Evolutionary conservation across 2,797 vertebrate species (phyloP).

Genomic region (Crocodylus rhombifer): DNA sequence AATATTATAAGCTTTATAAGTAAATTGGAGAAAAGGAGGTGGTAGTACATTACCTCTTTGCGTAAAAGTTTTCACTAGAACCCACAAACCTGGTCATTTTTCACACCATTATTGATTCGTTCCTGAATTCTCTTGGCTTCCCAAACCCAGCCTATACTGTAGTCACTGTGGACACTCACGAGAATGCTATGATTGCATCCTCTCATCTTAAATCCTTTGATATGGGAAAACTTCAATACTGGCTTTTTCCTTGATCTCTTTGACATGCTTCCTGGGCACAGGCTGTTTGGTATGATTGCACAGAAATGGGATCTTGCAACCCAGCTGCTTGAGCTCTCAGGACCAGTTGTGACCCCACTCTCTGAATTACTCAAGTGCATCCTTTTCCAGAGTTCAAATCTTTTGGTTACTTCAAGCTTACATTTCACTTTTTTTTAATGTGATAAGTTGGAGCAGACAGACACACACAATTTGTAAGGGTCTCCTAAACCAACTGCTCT

Average conservation of each 20-base stretch:
- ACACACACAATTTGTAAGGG: background rate
- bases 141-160: background rate
- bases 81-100: background rate
- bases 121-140: background rate
- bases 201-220: accelerated
- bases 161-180: accelerated
- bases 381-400: background rate
- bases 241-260: background rate
- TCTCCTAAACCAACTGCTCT: background rate
- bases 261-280: accelerated
- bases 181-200: background rate
- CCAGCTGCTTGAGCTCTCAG: background rate
- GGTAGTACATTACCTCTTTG: background rate
- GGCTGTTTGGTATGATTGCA: background rate
- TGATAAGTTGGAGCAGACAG: background rate
- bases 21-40: background rate
- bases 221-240: accelerated
- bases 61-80: background rate
- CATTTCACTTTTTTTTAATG: accelerated
- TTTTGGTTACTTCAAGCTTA: background rate
- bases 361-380: background rate
- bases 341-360: background rate
- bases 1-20: background rate
- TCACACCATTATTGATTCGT: background rate
- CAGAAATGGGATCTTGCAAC: background rate